Conservation (phyloP, 2,113 vertebrate species). For the Calidris pygmaea region DNA sequence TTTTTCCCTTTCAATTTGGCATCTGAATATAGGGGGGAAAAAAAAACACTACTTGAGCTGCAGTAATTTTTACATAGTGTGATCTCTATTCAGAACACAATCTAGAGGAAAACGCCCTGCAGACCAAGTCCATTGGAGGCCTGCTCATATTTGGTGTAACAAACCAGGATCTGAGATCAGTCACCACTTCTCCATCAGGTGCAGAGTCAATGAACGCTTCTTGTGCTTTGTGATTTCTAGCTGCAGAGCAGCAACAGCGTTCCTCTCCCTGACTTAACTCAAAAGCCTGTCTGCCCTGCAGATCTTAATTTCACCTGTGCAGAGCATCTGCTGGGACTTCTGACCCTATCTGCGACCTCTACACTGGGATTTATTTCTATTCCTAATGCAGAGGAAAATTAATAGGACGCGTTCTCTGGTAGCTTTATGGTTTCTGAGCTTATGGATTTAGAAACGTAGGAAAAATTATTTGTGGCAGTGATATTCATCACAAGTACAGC, state of each 20-base stretch:
- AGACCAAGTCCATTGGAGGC: background rate
- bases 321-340: background rate
- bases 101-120: background rate
- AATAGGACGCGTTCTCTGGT: background rate
- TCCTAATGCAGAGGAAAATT: background rate
- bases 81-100: background rate
- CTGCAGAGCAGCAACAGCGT: background rate
- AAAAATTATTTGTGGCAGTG: background rate
- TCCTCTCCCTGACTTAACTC: background rate
- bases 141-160: background rate
- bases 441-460: background rate
- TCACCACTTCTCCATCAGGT: background rate
- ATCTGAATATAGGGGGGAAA: background rate
- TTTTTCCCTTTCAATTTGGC: background rate
- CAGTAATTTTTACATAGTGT: background rate
- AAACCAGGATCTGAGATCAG: background rate
- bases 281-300: background rate
- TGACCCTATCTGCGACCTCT: background rate
- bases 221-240: background rate
- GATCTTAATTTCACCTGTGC: background rate
- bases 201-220: background rate
- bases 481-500: fast-evolving
- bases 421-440: background rate
- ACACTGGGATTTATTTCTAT: background rate
- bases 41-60: background rate